Conservation (phyloP, 2,113 vertebrate species). For the Nothobranchius kuhntae region DNA sequence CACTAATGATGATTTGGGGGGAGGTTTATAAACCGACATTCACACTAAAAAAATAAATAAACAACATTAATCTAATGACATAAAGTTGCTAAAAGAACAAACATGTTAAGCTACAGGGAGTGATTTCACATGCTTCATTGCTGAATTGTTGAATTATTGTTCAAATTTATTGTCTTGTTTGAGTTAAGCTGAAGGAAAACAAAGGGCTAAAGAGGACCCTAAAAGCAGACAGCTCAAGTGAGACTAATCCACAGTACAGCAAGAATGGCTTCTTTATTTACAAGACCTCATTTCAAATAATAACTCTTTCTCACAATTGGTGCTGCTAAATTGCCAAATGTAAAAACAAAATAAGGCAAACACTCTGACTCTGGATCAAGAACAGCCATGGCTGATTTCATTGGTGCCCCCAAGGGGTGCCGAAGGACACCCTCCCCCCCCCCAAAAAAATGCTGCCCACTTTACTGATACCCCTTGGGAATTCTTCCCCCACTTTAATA, state of each 20-base stretch:
- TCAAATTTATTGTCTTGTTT: conserved; percentile 56
- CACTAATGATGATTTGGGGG: conserved; percentile 51
- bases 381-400: too few relatives aligned
- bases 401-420: too few relatives aligned
- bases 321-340: too few relatives aligned
- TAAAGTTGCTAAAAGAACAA: conserved; percentile 37
- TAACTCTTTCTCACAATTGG: neutral
- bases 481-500: too few relatives aligned
- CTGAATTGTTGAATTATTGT: conserved; percentile 53
- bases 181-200: conserved; percentile 47
- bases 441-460: too few relatives aligned
- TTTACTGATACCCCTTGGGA: too few relatives aligned
- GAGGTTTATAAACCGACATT: conserved; percentile 38
- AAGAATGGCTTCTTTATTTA: conserved; percentile 45
- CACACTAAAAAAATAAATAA: conserved; percentile 5
- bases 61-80: conserved; percentile 51
- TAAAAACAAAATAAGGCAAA: neutral
- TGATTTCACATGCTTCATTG: conserved; percentile 53
- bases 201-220: conserved; percentile 62
- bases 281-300: neutral
- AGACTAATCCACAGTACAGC: conserved; percentile 51
- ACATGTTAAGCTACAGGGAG: conserved; percentile 37
- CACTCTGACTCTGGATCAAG: neutral
- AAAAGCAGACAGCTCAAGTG: conserved; percentile 57
- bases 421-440: too few relatives aligned